Base-by-base conservation (phyloP, 2,888 invertebrate species). In the Drosophila peninsularis region DNA sequence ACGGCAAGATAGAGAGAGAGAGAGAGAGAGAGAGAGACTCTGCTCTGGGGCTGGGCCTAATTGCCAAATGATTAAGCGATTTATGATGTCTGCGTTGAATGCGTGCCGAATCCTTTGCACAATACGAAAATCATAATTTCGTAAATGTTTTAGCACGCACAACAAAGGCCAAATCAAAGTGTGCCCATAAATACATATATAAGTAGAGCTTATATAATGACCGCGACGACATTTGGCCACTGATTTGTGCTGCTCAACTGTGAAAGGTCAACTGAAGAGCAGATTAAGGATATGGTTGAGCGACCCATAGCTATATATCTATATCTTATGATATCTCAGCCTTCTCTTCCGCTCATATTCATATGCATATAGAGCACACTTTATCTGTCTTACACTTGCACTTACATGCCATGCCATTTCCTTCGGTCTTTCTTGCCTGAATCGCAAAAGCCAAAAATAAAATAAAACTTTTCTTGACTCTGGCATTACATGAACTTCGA, bases 31-130 rank as follows among this genome's bases (percentile, higher is more conserved):
- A 19, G 47, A 24, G 39, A 19, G 47, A 69, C 36, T 58, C 57
- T 65, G 57, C 64, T 49, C 67, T 78, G 67, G 72, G 72, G 75
- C 81, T 62, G 78, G 68, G 86, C 90, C 90, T 92, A 92, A 92
- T 92, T 92, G 92, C 91, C 91, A 90, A 91, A 92, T 92, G 92
- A 92, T 91, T 92, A 92, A 92, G 91, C 92, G 92, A 92, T 92
- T 92, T 92, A 90, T 91, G 90, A 92, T 91, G 90, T 91, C 91
- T 87, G 81, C 79, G 70, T 64, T 76, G 82, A 81, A 78, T 82
- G 86, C 88, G 85, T 83, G 63, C 60, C 86, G 74, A 85, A 85
- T 82, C 60, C 56, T 36, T 63, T 39, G 56, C 75, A 76, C 88
- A 85, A 83, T 79, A 70, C 71, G 19, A 71, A 71, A 81, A 75